Evolutionary conservation across 2,113 vertebrate genomes (phyloP).

Genomic region (Forbesichthys agassizii): DNA sequence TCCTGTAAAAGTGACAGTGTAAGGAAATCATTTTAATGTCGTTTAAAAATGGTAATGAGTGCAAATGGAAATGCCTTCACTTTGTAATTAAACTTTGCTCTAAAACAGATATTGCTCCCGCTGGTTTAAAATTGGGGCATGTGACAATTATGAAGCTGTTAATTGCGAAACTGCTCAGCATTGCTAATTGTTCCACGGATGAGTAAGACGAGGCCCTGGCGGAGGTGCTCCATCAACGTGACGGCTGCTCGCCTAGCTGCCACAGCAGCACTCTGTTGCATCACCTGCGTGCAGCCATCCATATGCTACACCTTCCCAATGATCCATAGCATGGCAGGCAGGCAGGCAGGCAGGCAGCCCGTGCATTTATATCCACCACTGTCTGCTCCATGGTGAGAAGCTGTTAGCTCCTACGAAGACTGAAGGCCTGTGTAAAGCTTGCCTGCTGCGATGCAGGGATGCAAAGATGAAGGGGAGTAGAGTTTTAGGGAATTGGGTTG

Average conservation of each 20-base stretch:
- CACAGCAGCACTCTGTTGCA: slow-evolving; percentile 25
- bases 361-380: not conserved
- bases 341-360: slow-evolving; percentile 2
- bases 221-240: slow-evolving; percentile 68
- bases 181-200: slow-evolving; percentile 78
- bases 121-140: slow-evolving; percentile 79
- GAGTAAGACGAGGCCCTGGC: slow-evolving; percentile 72
- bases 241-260: slow-evolving; percentile 32
- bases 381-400: not conserved
- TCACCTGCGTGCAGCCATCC: slow-evolving; percentile 59
- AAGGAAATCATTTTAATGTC: slow-evolving; percentile 46
- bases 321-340: slow-evolving; percentile 29
- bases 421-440: no score
- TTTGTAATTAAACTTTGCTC: slow-evolving; percentile 81
- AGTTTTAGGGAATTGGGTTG: no score
- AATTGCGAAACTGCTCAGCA: slow-evolving; percentile 81
- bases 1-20: slow-evolving; percentile 33
- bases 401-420: not conserved
- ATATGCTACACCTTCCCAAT: slow-evolving; percentile 28
- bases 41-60: slow-evolving; percentile 75
- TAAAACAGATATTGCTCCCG: slow-evolving; percentile 76
- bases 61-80: slow-evolving; percentile 71
- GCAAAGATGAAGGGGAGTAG: not conserved
- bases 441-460: not conserved
- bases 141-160: slow-evolving; percentile 80